These are phyloP conservation scores for Lasioglossum calceatum DNA, from an alignment of 2,888 invertebrate species.

Conservation along the genomic window DNA sequence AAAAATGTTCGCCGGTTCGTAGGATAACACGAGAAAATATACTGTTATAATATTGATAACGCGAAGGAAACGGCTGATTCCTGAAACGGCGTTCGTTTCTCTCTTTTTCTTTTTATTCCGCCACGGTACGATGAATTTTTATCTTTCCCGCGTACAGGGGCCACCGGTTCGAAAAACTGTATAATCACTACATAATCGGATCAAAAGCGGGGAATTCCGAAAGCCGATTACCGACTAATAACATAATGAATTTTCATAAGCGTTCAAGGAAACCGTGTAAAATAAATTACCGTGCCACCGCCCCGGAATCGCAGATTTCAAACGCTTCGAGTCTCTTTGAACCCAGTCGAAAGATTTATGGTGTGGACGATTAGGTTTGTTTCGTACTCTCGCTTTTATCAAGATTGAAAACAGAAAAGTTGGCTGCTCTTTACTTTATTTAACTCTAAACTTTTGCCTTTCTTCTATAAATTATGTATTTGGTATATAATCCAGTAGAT, in stretches of 20 bases:
- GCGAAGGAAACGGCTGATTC: slow-evolving; percentile 46
- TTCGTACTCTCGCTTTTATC: too few species aligned
- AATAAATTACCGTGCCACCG: slow-evolving; percentile 45
- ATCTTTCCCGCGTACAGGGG: slow-evolving; percentile 18
- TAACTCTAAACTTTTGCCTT: too few species aligned
- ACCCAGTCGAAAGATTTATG: neutral
- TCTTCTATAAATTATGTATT: too few species aligned
- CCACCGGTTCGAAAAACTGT: slow-evolving; percentile 24
- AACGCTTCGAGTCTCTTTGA: slow-evolving; percentile 1
- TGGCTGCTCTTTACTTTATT: too few species aligned
- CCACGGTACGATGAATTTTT: slow-evolving; percentile 39
- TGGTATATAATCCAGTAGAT: too few species aligned
- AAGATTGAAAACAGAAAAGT: too few species aligned
- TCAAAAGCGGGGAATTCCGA: slow-evolving; percentile 53
- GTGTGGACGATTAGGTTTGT: neutral
- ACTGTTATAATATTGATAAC: slow-evolving; percentile 64
- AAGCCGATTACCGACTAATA: slow-evolving; percentile 63
- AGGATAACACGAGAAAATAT: slow-evolving; percentile 35
- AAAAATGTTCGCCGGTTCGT: slow-evolving; percentile 36
- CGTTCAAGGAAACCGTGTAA: slow-evolving; percentile 52
- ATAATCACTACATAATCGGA: slow-evolving; percentile 63
- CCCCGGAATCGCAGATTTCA: neutral
- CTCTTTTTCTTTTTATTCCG: neutral
- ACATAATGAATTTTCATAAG: slow-evolving; percentile 61
- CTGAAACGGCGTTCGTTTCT: slow-evolving; percentile 16